phyloP scores from a whole-genome alignment of 2,113 vertebrate species.

The Melanocharis versteri region DNA sequence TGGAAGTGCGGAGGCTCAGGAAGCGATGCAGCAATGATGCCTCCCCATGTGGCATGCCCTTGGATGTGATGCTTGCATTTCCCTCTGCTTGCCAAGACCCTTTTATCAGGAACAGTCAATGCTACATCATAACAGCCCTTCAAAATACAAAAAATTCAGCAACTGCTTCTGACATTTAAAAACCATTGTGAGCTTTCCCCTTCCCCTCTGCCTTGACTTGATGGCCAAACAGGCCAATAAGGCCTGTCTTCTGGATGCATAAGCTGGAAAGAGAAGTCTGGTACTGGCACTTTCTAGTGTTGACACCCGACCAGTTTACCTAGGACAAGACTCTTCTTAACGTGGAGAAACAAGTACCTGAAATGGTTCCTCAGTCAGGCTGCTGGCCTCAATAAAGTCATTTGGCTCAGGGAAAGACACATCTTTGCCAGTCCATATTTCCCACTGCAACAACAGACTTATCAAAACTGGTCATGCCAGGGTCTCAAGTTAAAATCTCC shows the following conservation, averaged over 20 bases:
- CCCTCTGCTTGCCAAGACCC: neutral
- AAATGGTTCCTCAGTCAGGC: neutral
- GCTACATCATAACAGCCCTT: neutral
- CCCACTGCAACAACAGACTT: conserved; percentile 40
- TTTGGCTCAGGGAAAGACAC: conserved; percentile 25
- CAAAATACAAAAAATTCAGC: neutral
- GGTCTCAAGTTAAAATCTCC: conserved; percentile 32
- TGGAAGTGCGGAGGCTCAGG: neutral
- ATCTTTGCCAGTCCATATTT: conserved; percentile 18
- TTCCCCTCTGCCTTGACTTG: neutral
- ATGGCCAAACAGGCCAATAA: neutral
- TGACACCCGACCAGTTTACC: neutral
- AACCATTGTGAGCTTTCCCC: neutral
- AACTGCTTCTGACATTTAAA: neutral
- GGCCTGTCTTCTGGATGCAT: neutral
- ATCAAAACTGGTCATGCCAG: conserved; percentile 47
- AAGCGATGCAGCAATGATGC: neutral
- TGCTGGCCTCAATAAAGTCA: neutral
- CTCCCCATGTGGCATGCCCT: neutral
- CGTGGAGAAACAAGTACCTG: neutral
- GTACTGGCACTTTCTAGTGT: neutral
- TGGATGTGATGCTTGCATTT: neutral
- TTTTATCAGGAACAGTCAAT: neutral
- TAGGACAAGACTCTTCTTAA: neutral
- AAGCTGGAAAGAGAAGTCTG: neutral